Evolutionary conservation across 2,113 vertebrate species (phyloP).

Genomic region (Pandion haliaetus): DNA sequence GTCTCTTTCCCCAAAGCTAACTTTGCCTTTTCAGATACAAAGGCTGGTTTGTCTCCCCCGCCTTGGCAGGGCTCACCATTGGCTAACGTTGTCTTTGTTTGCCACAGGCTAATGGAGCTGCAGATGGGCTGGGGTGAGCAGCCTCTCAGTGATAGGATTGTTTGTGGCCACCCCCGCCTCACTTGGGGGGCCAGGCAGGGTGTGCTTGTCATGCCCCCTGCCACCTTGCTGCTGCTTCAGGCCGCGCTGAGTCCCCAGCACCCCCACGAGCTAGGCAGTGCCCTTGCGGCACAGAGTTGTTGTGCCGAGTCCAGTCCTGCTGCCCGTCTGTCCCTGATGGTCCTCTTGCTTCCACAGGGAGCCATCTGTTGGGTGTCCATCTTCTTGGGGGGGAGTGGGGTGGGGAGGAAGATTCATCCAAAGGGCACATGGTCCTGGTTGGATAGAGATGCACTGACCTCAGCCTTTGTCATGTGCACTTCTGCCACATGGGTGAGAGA

Average conservation of each 20-base stretch:
- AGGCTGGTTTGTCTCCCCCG: background rate
- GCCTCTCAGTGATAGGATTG: background rate
- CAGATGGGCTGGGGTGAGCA: background rate
- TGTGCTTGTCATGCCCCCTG: background rate
- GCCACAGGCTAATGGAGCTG: fast-evolving
- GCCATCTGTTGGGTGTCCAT: background rate
- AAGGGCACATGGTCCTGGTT: fast-evolving
- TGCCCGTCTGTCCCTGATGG: fast-evolving
- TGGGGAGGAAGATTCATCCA: background rate
- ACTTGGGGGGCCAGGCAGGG: fast-evolving
- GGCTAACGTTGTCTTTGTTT: background rate
- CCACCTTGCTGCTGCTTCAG: background rate
- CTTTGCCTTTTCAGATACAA: conserved; percentile 3
- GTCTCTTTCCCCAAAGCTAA: background rate
- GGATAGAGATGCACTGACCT: background rate
- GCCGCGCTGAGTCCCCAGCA: background rate
- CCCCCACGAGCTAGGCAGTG: fast-evolving
- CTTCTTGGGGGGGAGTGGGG: background rate
- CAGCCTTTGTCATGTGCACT: background rate
- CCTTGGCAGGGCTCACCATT: background rate
- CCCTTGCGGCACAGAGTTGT: background rate
- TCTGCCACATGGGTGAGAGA: fast-evolving
- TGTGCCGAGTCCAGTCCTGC: background rate
- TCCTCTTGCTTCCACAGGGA: background rate
- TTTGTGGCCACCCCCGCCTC: background rate